Percentiles rank a stretch among this genome's conserved stretches.
These are phyloP conservation scores for Phaedon cochleariae DNA, from an alignment of 2,888 invertebrate species.

Conservation along the genomic window DNA sequence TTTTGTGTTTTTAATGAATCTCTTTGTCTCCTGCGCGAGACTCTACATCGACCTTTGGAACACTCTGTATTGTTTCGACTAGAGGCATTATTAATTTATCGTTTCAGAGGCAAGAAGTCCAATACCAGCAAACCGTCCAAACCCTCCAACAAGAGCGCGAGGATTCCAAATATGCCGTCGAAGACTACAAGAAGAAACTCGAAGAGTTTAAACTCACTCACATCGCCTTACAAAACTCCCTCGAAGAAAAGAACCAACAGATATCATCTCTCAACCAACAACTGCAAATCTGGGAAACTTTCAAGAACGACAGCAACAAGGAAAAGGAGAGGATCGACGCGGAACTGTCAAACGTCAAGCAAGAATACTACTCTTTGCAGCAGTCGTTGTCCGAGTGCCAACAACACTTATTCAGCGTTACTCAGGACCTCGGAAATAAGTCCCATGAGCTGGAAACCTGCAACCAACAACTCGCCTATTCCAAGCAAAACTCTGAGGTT, in stretches of 20 bases:
- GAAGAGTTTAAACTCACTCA: conserved; percentile 33
- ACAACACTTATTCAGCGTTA: conserved; percentile 37
- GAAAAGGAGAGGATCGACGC: conserved; percentile 47
- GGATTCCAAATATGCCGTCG: conserved; percentile 25
- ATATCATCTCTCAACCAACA: conserved; percentile 36
- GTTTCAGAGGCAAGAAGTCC: not conserved
- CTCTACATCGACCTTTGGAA: no score
- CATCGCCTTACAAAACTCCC: conserved; percentile 29
- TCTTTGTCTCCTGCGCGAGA: no score
- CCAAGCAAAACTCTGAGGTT: conserved; percentile 37
- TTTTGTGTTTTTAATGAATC: no score
- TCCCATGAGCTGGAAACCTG: conserved; percentile 36
- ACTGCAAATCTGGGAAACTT: conserved; percentile 37
- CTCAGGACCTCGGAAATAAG: conserved; percentile 37
- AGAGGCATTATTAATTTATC: no score
- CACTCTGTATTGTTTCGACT: no score
- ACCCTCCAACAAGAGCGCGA: conserved; percentile 27
- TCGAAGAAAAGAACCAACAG: conserved; percentile 42
- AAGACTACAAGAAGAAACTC: conserved; percentile 34
- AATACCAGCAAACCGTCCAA: conserved; percentile 22
- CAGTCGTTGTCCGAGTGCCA: conserved; percentile 37
- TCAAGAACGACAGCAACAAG: conserved; percentile 48
- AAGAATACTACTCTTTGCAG: conserved; percentile 35
- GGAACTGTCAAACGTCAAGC: conserved; percentile 38
- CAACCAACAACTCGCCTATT: conserved; percentile 36